phyloP scores from a whole-genome alignment of 2,113 vertebrate genomes.

The Labeo catla region DNA sequence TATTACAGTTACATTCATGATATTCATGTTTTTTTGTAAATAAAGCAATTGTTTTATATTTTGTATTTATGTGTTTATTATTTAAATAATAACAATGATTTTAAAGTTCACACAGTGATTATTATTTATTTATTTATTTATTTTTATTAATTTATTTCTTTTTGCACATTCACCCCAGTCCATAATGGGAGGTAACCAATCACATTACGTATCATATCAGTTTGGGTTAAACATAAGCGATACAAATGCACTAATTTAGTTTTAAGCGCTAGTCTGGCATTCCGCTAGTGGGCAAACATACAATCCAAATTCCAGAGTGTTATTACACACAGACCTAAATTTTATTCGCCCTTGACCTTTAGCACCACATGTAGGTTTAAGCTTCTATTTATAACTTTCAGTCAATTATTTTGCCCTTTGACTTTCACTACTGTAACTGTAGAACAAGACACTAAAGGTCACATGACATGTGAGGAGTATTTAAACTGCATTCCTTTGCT shows the following conservation, averaged over 20 bases:
- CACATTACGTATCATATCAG: neutral
- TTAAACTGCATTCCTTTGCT: constrained; percentile 61
- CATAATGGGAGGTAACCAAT: neutral
- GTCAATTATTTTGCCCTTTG: constrained; percentile 75
- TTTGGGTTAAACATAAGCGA: neutral
- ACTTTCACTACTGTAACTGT: constrained; percentile 82
- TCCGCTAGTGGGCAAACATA: constrained; percentile 44
- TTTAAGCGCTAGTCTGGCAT: neutral
- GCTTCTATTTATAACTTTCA: constrained; percentile 82
- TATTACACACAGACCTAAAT: constrained; percentile 66
- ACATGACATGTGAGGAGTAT: constrained; percentile 72
- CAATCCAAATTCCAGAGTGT: constrained; percentile 57
- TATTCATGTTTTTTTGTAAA: neutral
- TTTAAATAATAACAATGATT: neutral
- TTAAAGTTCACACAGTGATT: neutral
- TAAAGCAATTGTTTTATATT: neutral
- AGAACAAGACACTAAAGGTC: constrained; percentile 82
- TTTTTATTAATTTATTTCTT: neutral
- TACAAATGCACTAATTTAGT: constrained; percentile 20
- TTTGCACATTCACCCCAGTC: neutral
- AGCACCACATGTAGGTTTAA: constrained; percentile 67
- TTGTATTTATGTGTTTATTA: neutral
- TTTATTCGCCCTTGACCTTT: constrained; percentile 75
- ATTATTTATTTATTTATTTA: neutral
- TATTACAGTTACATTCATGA: neutral